phyloP scores from a whole-genome alignment of 2,888 invertebrate genomes.

The Geophilus truncorum region DNA sequence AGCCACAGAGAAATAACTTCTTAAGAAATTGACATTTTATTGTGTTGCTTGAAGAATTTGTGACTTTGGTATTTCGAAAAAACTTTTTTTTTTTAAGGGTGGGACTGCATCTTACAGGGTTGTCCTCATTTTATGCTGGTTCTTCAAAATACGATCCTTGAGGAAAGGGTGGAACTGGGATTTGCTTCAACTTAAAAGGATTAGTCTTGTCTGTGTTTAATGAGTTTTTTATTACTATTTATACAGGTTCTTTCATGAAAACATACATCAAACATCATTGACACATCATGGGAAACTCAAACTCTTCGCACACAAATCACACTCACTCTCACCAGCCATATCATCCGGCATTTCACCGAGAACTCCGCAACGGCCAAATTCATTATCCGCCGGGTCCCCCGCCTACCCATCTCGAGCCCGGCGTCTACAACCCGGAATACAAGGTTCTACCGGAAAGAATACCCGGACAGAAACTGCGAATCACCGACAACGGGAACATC shows the following conservation, averaged over 20 bases:
- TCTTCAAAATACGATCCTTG: background rate
- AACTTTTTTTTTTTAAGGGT: background rate
- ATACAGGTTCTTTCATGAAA: background rate
- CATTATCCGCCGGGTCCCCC: background rate
- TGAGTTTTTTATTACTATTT: background rate
- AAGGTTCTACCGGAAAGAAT: constrained; percentile 38
- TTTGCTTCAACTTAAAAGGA: background rate
- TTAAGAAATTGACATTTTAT: background rate
- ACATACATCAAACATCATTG: background rate
- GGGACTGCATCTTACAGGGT: background rate
- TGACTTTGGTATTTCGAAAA: background rate
- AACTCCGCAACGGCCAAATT: constrained; percentile 25
- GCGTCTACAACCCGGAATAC: constrained; percentile 35
- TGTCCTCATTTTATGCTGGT: background rate
- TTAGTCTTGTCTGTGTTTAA: background rate
- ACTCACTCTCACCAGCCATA: constrained; percentile 32
- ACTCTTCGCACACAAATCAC: background rate
- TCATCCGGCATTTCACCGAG: constrained; percentile 27
- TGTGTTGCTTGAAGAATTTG: background rate
- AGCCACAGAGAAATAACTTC: too few species aligned
- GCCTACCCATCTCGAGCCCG: background rate
- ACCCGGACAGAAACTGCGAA: constrained; percentile 53
- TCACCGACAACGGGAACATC: constrained; percentile 77
- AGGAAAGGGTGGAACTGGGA: background rate
- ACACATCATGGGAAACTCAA: constrained; percentile 27